These are phyloP conservation scores for Spatulosminthurus flaviceps DNA, from an alignment of 2,888 invertebrate genomes.

Conservation along the genomic window DNA sequence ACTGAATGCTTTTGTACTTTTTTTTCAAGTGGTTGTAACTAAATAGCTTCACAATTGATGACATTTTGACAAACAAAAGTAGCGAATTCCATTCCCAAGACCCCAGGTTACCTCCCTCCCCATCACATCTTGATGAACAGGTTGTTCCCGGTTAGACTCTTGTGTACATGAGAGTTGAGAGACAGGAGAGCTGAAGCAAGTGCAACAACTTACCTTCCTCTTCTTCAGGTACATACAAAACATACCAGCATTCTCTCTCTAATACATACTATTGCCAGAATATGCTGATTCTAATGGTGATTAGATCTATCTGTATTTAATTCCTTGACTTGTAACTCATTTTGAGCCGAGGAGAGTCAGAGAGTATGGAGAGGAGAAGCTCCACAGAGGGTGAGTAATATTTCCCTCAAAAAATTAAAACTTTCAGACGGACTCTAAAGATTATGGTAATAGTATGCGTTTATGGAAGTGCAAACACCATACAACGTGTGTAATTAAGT, in stretches of 20 bases:
- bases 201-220: neutral
- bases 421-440: slow-evolving; percentile 1
- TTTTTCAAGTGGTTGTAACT: neutral
- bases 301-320: neutral
- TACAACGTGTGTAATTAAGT: slow-evolving; percentile 30
- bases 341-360: neutral
- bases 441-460: slow-evolving; percentile 12
- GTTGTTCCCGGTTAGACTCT: neutral
- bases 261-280: neutral
- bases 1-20: too few species aligned
- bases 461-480: slow-evolving; percentile 24
- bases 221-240: neutral
- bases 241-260: too few species aligned
- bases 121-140: neutral
- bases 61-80: neutral
- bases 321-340: neutral
- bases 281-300: neutral
- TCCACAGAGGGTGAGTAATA: neutral
- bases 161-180: too few species aligned
- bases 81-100: neutral
- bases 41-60: neutral
- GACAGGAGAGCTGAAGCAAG: too few species aligned
- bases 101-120: neutral
- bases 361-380: neutral
- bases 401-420: slow-evolving; percentile 11